Conservation (phyloP, 2,888 invertebrate genomes). For the Spilosoma lubricipeda region DNA sequence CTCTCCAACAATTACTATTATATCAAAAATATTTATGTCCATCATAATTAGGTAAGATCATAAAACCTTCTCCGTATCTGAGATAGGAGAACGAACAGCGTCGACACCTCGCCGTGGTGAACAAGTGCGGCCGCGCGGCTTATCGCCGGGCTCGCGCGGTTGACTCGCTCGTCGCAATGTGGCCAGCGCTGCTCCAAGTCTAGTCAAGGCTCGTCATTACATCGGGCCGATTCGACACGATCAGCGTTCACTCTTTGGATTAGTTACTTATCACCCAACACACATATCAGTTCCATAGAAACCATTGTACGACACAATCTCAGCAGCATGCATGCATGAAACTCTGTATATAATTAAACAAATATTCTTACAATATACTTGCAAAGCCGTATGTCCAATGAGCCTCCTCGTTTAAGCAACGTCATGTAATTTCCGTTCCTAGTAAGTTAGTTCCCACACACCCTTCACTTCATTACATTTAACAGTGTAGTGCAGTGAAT, state of each 20-base stretch:
- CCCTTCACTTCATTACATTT: constrained; percentile 65
- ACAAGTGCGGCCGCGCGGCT: constrained; percentile 10
- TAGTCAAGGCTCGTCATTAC: constrained; percentile 60
- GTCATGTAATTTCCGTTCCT: constrained; percentile 66
- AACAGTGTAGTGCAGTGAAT: constrained; percentile 70
- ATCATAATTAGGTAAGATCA: constrained; percentile 58
- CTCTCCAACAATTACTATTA: constrained; percentile 81
- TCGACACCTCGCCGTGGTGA: constrained; percentile 18
- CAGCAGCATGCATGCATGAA: constrained; percentile 65
- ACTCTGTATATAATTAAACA: constrained; percentile 63
- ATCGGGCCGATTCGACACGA: constrained; percentile 59
- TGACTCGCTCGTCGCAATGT: not conserved
- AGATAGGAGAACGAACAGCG: constrained; percentile 34
- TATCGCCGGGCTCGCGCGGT: constrained; percentile 11
- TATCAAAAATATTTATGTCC: constrained; percentile 79
- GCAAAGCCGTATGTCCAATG: constrained; percentile 72
- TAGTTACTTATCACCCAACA: constrained; percentile 73
- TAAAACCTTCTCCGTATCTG: constrained; percentile 52
- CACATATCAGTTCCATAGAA: constrained; percentile 59
- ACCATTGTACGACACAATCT: constrained; percentile 62
- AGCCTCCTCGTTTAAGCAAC: constrained; percentile 78
- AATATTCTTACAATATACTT: constrained; percentile 69
- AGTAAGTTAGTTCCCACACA: constrained; percentile 73
- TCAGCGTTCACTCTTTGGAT: constrained; percentile 72
- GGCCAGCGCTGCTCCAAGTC: constrained; percentile 34